Conservation (phyloP, 2,888 invertebrate species). For the Cheilosia soror region DNA sequence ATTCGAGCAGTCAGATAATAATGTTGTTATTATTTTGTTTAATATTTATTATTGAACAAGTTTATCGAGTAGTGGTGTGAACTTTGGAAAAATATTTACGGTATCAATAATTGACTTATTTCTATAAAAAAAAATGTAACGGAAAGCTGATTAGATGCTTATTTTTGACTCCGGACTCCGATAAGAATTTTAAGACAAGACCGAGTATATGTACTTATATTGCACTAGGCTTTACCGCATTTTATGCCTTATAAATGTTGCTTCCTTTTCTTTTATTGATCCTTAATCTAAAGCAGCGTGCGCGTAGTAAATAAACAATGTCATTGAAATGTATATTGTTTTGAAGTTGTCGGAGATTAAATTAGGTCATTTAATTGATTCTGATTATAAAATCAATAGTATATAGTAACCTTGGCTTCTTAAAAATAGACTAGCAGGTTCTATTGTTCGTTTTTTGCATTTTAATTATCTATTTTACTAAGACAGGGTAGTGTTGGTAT, state of each 20-base stretch:
- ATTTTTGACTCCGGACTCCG: slow-evolving; percentile 14
- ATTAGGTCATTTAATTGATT: slow-evolving; percentile 1
- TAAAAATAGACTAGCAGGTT: slow-evolving; percentile 5
- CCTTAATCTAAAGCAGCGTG: background rate
- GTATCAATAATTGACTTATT: slow-evolving; percentile 18
- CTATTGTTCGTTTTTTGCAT: background rate
- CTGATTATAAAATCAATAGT: background rate
- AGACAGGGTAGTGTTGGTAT: too few relatives aligned
- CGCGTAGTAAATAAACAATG: background rate
- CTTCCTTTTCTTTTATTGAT: background rate
- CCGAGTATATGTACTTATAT: background rate
- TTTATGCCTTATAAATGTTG: background rate
- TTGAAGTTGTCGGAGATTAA: background rate
- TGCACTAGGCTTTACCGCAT: background rate
- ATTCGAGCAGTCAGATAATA: too few relatives aligned
- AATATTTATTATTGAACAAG: too few relatives aligned
- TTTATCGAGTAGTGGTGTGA: background rate
- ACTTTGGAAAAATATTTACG: slow-evolving; percentile 1
- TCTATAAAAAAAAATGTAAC: background rate
- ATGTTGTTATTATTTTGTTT: too few relatives aligned
- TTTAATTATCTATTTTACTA: too few relatives aligned
- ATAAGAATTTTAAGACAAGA: slow-evolving; percentile 22
- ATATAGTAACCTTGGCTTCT: background rate
- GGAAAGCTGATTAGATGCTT: slow-evolving; percentile 30
- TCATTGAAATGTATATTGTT: background rate